Percentiles rank a stretch among this genome's conserved stretches.
These are phyloP conservation scores for Dolichotis patagonum DNA, from an alignment of 2,113 vertebrate species.

Conservation along the genomic window DNA sequence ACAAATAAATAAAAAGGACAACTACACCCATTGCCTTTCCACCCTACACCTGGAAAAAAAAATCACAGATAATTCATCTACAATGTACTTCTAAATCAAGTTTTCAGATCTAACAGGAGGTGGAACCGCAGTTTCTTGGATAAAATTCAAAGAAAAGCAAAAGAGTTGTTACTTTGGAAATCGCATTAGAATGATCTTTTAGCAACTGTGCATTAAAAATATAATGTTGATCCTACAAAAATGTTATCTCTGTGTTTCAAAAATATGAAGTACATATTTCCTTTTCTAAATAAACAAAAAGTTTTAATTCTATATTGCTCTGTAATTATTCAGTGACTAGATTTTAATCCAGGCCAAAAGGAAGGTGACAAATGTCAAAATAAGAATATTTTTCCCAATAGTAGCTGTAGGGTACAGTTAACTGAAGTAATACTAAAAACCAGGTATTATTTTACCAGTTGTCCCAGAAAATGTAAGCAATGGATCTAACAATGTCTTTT, in stretches of 20 bases:
- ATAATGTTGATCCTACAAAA: not conserved
- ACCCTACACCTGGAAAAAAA: not conserved
- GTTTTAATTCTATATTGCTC: not conserved
- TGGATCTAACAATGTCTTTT: not conserved
- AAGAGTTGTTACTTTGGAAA: not conserved
- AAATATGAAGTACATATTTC: conserved; percentile 9
- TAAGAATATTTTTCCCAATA: not conserved
- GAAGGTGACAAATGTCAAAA: not conserved
- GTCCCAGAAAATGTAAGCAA: not conserved
- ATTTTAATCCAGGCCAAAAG: not conserved
- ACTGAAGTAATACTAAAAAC: not conserved
- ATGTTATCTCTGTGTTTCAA: not conserved
- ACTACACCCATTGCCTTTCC: not conserved
- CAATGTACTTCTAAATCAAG: not conserved
- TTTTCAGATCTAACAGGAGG: not conserved
- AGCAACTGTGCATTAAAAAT: not conserved
- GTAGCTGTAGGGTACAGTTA: not conserved
- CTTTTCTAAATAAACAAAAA: not conserved
- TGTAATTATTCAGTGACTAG: not conserved
- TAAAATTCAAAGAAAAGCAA: conserved; percentile 32
- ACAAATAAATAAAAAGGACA: not conserved
- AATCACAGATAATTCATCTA: not conserved
- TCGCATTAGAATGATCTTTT: not conserved
- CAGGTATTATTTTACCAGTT: not conserved
- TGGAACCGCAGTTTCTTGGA: not conserved